Percentiles rank a stretch among this genome's conserved stretches.
Conservation (phyloP, 1,140 invertebrate species). For the Dendroctonus valens region DNA sequence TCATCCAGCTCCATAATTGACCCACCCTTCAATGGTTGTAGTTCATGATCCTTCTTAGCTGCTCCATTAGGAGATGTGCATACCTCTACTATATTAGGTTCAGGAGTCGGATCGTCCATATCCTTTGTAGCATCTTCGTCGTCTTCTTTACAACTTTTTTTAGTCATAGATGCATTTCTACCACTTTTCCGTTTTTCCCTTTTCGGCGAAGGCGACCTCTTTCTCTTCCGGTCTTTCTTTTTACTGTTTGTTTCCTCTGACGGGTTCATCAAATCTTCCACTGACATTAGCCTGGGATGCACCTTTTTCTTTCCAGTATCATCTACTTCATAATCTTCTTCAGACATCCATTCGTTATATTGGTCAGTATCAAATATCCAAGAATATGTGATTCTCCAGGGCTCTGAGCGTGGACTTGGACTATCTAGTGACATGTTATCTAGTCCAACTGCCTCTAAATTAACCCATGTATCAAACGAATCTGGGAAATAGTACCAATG, state of each 20-base stretch:
- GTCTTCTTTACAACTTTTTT: constrained; percentile 58
- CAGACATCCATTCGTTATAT: constrained; percentile 98
- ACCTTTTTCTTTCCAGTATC: constrained; percentile 79
- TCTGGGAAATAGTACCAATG: constrained; percentile 94
- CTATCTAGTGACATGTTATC: constrained; percentile 58
- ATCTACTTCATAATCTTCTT: constrained; percentile 97
- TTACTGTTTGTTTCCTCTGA: constrained; percentile 8
- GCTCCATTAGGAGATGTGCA: constrained; percentile 52
- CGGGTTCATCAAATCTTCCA: constrained; percentile 73
- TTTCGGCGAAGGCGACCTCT: constrained; percentile 13
- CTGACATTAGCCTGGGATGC: constrained; percentile 72
- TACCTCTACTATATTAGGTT: constrained; percentile 80
- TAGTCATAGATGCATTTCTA: constrained; percentile 7
- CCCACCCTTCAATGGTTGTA: constrained; percentile 75
- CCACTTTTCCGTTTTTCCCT: constrained; percentile 20
- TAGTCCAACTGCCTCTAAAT: constrained; percentile 64
- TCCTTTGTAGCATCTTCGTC: constrained; percentile 84
- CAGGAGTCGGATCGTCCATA: constrained; percentile 74
- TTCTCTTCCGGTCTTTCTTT: constrained; percentile 12
- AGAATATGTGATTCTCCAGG: constrained; percentile 74
- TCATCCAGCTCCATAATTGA: constrained; percentile 75
- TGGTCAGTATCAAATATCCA: constrained; percentile 91
- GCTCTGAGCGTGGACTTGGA: constrained; percentile 53
- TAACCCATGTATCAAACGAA: constrained; percentile 89
- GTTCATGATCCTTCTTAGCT: constrained; percentile 67